phyloP scores from a whole-genome alignment of 2,888 invertebrate species.

The Macrophya alboannulata region DNA sequence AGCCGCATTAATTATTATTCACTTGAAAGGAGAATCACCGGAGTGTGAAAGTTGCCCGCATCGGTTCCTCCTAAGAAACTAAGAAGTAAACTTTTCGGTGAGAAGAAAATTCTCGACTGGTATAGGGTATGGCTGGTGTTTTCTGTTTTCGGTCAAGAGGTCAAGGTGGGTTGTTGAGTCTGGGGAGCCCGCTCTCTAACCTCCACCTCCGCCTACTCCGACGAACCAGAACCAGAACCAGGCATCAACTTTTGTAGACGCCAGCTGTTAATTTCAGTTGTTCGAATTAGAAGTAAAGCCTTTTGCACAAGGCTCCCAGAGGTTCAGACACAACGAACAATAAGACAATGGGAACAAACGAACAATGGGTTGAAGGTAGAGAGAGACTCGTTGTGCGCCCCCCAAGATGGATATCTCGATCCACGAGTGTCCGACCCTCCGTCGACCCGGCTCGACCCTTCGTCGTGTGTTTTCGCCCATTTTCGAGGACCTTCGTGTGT shows the following conservation, averaged over 20 bases:
- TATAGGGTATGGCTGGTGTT: not conserved
- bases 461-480: slow-evolving; percentile 13
- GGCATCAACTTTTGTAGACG: slow-evolving; percentile 15
- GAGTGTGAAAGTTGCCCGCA: slow-evolving; percentile 33
- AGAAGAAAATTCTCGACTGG: not conserved
- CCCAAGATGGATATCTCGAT: slow-evolving; percentile 46
- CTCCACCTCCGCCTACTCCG: too few relatives aligned
- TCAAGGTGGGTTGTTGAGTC: slow-evolving; percentile 6
- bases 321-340: slow-evolving; percentile 69
- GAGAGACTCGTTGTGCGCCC: slow-evolving; percentile 14
- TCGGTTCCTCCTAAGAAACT: not conserved
- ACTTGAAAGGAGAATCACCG: not conserved
- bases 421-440: slow-evolving; percentile 34
- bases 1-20: slow-evolving; percentile 47
- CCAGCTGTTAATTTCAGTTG: slow-evolving; percentile 50
- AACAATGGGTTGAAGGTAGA: slow-evolving; percentile 67
- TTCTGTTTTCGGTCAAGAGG: slow-evolving; percentile 13
- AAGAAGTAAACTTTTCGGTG: slow-evolving; percentile 5
- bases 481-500: slow-evolving; percentile 37
- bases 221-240: not conserved
- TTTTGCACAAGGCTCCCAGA: slow-evolving; percentile 9
- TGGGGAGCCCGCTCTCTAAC: too few relatives aligned
- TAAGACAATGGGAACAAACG: slow-evolving; percentile 76
- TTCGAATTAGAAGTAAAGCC: slow-evolving; percentile 50
- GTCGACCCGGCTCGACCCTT: slow-evolving; percentile 29